Evolutionary conservation across 2,888 invertebrate species (phyloP), one percentile per base, ranked within the genome.

Genomic region (Rhodophaea formosa): DNA sequence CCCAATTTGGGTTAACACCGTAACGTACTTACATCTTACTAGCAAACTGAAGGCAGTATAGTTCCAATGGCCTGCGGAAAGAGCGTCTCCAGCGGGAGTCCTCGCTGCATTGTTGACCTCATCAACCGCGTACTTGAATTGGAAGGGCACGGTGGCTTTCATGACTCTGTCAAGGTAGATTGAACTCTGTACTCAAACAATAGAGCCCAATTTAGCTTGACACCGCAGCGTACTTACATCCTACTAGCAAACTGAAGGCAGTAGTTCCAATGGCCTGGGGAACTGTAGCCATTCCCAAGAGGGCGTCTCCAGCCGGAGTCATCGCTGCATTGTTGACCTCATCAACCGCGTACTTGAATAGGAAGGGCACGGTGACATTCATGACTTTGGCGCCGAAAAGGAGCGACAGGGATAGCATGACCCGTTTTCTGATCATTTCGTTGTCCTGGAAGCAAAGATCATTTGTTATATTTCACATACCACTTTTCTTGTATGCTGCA

Each of bases 61-160:
- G 35, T 23, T 5, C 23, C 23, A 3, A 23, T 5, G 23, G 23
- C 23, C 23, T 23, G 23, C n/a, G n/a, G n/a, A n/a, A n/a, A n/a
- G n/a, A n/a, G n/a, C n/a, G n/a, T 23, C 23, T 23, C 23, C 23
- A 23, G 23, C 2, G 23, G 23, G 23, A 0, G 80, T 70, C 2
- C 92, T 77, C 39, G 92, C 75, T 7, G 93, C 83, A 7, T 90
- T 87, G 77, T 98, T 98, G 62, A 99, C 93, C 67, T 94, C 94
- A 80, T 99, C 99, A 59, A 99, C 94, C 0, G 96, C 96, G 77
- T 97, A 95, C 85, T 99, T 99, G 87, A 99, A 98, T 59, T 99
- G 87, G 88, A 99, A 99, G 10, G 99, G 99, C 23, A 99, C 99
- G 52, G 94, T 92, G 1, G 99, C 97, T 74, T 97, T 99, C 76